Conservation (phyloP, 1,140 invertebrate species). For the Aphelenchoides fujianensis region DNA sequence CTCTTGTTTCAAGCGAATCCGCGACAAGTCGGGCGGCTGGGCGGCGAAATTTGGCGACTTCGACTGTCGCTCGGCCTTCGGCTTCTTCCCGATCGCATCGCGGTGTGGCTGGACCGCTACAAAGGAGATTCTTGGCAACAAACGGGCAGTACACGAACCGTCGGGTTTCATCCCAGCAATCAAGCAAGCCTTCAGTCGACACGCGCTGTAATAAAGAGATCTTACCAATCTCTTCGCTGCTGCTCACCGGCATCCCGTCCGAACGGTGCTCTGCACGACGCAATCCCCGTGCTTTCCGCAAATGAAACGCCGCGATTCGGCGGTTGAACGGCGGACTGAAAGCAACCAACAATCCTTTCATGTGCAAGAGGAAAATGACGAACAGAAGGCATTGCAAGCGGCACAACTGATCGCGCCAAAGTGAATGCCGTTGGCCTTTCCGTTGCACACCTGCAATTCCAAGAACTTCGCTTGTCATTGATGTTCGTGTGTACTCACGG, state of each 20-base stretch:
- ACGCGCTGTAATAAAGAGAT: too few species aligned
- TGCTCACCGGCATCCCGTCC: not conserved
- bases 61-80: not conserved
- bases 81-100: constrained; percentile 13
- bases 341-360: too few species aligned
- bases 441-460: constrained; percentile 38
- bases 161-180: constrained; percentile 69
- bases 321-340: constrained; percentile 21
- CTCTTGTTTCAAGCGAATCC: not conserved
- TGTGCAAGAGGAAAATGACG: too few species aligned
- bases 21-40: constrained; percentile 1
- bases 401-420: constrained; percentile 45
- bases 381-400: constrained; percentile 50
- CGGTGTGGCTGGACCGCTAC: constrained; percentile 27
- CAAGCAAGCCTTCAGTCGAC: too few species aligned
- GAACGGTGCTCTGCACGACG: constrained; percentile 38
- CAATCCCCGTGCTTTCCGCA: constrained; percentile 43
- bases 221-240: too few species aligned
- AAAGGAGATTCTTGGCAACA: too few species aligned
- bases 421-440: constrained; percentile 38
- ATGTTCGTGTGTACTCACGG: not conserved
- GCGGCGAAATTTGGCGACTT: not conserved
- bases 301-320: constrained; percentile 46
- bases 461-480: too few species aligned
- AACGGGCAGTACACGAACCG: constrained; percentile 60